Percentiles rank a stretch among this genome's conserved stretches.
These are phyloP conservation scores for Hemiprocne comata DNA, from an alignment of 2,113 vertebrate species.

Conservation along the genomic window DNA sequence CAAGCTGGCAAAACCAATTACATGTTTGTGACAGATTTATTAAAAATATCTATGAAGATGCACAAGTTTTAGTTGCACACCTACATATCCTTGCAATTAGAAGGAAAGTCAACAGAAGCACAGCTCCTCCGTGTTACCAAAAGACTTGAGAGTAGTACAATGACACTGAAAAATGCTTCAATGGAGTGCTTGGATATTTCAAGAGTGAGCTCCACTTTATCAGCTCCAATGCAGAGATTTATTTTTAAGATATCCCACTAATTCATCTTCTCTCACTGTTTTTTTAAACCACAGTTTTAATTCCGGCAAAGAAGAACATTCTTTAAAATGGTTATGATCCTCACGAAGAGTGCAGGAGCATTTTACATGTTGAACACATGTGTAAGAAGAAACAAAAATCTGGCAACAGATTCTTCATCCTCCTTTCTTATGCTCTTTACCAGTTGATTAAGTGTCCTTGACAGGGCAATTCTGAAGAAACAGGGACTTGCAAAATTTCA, in stretches of 20 bases:
- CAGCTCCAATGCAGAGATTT: background rate
- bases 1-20: background rate
- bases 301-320: background rate
- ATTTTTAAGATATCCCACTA: background rate
- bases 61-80: background rate
- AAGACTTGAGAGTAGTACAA: background rate
- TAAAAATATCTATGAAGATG: background rate
- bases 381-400: conserved; percentile 32
- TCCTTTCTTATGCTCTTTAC: background rate
- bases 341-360: background rate
- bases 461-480: background rate
- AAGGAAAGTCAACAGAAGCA: conserved; percentile 35
- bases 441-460: background rate
- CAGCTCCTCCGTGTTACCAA: too few relatives aligned
- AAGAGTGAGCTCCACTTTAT: background rate
- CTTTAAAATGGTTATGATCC: conserved; percentile 9
- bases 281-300: conserved; percentile 39
- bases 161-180: background rate
- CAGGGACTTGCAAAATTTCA: background rate
- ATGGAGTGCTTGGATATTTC: background rate
- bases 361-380: conserved; percentile 41
- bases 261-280: background rate
- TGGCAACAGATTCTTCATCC: background rate
- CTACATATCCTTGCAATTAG: background rate
- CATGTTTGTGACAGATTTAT: background rate